Conservation (phyloP, 2,113 vertebrate genomes). For the Deroptyus accipitrinus region DNA sequence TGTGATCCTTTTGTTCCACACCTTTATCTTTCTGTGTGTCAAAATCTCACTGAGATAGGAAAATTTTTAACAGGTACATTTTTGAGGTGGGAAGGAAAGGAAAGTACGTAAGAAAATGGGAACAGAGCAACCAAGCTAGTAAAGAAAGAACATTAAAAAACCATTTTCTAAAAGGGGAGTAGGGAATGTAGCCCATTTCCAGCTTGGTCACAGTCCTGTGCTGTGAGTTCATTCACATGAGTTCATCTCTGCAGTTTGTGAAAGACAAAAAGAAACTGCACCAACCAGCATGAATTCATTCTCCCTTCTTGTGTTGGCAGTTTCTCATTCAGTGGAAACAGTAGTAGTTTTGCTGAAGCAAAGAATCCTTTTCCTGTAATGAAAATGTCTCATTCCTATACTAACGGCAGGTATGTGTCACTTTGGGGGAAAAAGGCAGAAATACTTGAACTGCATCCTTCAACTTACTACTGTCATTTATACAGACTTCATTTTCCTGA, state of each 20-base stretch:
- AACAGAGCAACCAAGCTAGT: not conserved
- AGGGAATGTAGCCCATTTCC: not conserved
- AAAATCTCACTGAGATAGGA: not conserved
- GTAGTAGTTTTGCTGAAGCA: not conserved
- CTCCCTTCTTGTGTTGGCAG: not conserved
- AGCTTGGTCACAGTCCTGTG: not conserved
- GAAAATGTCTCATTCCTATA: accelerated
- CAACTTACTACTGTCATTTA: accelerated
- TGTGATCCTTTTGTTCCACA: not conserved
- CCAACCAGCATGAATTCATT: not conserved
- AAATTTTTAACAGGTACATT: not conserved
- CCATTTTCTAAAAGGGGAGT: not conserved
- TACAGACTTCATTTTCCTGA: not conserved
- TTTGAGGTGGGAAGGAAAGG: not conserved
- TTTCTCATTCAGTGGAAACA: not conserved
- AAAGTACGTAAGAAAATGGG: not conserved
- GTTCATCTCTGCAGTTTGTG: not conserved
- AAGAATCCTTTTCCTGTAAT: not conserved
- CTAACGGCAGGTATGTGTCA: not conserved
- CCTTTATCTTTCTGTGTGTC: not conserved
- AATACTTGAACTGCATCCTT: not conserved
- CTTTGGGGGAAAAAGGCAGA: not conserved
- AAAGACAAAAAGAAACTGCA: not conserved
- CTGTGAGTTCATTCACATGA: not conserved
- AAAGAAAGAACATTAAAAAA: accelerated